Percentiles rank a stretch among this genome's conserved stretches.
Evolutionary conservation across 2,113 vertebrate species (phyloP).

Genomic region (Elephas maximus): DNA sequence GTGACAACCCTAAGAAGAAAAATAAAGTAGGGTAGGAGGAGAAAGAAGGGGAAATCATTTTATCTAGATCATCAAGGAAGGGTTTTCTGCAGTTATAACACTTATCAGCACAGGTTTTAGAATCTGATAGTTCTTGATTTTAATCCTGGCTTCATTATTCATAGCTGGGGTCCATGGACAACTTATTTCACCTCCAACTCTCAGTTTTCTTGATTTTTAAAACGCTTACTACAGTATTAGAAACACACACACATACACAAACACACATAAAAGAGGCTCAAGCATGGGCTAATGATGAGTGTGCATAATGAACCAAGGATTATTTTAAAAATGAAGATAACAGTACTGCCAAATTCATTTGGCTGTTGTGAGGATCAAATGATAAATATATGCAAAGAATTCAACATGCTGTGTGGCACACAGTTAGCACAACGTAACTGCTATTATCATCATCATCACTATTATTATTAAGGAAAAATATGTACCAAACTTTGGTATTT

Average conservation of each 20-base stretch:
- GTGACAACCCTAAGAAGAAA: background rate
- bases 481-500: background rate
- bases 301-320: background rate
- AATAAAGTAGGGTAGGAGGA: background rate
- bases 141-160: background rate
- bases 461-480: background rate
- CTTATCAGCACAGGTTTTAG: background rate
- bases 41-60: background rate
- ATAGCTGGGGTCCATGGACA: background rate
- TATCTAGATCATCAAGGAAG: background rate
- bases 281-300: background rate
- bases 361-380: background rate
- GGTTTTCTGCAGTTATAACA: background rate
- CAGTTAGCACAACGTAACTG: background rate
- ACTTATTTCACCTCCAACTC: background rate
- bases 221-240: background rate
- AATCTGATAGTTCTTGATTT: background rate
- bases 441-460: background rate
- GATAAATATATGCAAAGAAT: background rate
- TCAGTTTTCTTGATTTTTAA: conserved; percentile 50
- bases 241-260: background rate
- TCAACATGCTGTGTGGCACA: background rate
- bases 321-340: background rate
- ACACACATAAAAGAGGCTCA: background rate
- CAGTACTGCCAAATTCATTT: conserved; percentile 1